These are phyloP conservation scores for Drosophila rellima DNA, from an alignment of 2,888 invertebrate genomes.

Conservation along the genomic window DNA sequence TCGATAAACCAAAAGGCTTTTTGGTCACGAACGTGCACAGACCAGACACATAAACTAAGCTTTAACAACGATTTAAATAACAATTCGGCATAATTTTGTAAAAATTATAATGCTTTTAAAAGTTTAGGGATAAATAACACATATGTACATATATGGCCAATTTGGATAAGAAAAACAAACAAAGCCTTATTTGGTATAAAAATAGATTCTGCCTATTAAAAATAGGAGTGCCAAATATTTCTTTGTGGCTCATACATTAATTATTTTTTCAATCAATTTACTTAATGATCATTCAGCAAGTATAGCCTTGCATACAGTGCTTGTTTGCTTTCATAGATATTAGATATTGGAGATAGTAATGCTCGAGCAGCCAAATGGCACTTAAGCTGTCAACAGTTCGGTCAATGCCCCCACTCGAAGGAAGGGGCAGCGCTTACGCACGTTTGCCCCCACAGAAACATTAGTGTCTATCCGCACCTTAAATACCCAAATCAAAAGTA, in stretches of 20 bases:
- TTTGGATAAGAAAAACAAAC: not conserved
- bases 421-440: slow-evolving; percentile 45
- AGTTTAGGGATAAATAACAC: not conserved
- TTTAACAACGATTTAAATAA: not conserved
- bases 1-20: slow-evolving; percentile 49
- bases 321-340: slow-evolving; percentile 23
- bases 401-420: slow-evolving; percentile 24
- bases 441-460: slow-evolving; percentile 52
- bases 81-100: not conserved
- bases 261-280: not conserved
- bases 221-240: not conserved
- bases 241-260: not conserved
- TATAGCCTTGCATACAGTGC: not conserved
- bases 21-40: slow-evolving; percentile 32
- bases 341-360: slow-evolving; percentile 51
- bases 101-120: not conserved
- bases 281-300: not conserved
- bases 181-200: not conserved
- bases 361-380: slow-evolving; percentile 71
- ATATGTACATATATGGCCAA: not conserved
- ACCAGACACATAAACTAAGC: not conserved
- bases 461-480: slow-evolving; percentile 72
- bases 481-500: slow-evolving; percentile 83
- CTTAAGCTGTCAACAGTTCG: slow-evolving; percentile 79
- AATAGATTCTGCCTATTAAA: no score